Conservation (phyloP, 2,113 vertebrate species). For the Phrynocephalus versicolor region DNA sequence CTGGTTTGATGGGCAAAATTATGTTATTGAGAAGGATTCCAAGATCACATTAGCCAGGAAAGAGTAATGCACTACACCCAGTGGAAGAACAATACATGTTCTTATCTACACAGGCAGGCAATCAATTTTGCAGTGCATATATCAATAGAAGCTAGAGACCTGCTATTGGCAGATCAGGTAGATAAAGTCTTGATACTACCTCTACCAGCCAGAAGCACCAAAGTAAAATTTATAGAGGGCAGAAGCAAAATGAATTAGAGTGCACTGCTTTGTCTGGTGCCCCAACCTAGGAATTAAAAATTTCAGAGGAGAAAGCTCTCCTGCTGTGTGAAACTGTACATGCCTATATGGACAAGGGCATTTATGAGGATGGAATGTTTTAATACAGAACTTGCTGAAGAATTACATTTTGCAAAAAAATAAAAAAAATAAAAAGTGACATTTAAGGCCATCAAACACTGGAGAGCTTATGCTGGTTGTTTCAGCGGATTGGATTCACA, state of each 20-base stretch:
- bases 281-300: constrained; percentile 28
- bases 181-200: constrained; percentile 59
- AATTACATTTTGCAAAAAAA: constrained; percentile 24
- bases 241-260: constrained; percentile 42
- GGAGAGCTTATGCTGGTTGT: background rate
- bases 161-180: constrained; percentile 56
- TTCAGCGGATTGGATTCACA: background rate
- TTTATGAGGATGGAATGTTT: background rate
- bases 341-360: background rate
- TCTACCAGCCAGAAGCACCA: constrained; percentile 48
- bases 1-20: constrained; percentile 69
- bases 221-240: constrained; percentile 41
- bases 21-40: constrained; percentile 67
- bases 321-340: background rate
- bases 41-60: constrained; percentile 61
- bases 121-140: constrained; percentile 64
- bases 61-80: constrained; percentile 64
- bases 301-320: constrained; percentile 21
- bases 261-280: background rate
- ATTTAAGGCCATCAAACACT: background rate
- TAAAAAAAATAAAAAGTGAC: no score
- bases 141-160: constrained; percentile 57
- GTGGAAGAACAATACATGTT: constrained; percentile 64
- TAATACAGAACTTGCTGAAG: background rate
- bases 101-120: constrained; percentile 64